Base-by-base conservation (phyloP, 2,797 vertebrate genomes). In the Chelon labrosus region DNA sequence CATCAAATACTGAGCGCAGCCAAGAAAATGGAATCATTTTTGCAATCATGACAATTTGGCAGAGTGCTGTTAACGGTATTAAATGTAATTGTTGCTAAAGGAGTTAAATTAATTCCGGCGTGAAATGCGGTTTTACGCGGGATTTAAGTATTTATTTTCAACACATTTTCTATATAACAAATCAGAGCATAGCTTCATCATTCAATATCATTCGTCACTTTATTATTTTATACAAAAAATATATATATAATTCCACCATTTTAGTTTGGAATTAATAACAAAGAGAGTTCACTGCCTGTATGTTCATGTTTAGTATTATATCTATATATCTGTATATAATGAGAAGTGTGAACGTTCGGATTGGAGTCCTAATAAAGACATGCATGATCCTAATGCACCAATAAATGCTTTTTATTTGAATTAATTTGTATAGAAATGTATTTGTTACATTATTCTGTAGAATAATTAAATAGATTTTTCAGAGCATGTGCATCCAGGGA, bases 21-120 rank as follows among this genome's bases (percentile, higher is more conserved):
- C 94, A 93, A 82, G 95, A 96, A 97, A 97, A 97, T 96, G 93
- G 94, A 96, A 96, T 97, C 94, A 94, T 96, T 97, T 97, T 95
- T 96, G 96, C 96, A 98, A 98, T 98, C 96, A 97, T 94, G 95
- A 96, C 96, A 97, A 97, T 97, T 97, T 97, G 96, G 93, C 95
- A 94, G 95, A 96, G 95, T 96, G 97, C 96, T 97, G 97, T 97
- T 98, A 97, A 96, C 95, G 93, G 94, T 96, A 96, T 97, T 97
- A 98, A 97, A 97, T 96, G 95, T 95, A 95, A 96, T 96, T 96
- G 94, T 96, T 94, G 93, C 87, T 90, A 93, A 94, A 95, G 89
- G 75, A 78, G 60, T 68, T 66, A 44, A 74, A 88, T 85, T 84
- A 83, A 82, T 86, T 75, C 22, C 14, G 76, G 74, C 75, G 52